Evolutionary conservation across 2,888 invertebrate species (phyloP), one percentile per base, ranked within the genome.

Genomic region (Dynastes maya): DNA sequence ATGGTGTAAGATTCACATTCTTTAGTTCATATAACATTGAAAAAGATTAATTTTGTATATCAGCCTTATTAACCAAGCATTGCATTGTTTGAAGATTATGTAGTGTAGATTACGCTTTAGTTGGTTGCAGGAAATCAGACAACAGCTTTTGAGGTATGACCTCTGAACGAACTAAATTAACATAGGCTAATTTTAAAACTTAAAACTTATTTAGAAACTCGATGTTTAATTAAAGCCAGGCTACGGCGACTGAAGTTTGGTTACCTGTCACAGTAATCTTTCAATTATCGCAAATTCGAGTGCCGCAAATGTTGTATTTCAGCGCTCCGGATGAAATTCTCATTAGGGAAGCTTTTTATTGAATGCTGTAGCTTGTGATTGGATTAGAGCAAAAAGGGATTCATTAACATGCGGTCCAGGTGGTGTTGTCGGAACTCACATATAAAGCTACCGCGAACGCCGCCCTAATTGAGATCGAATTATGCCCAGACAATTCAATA

Each of bases 361-460:
- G 67, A 22, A 68, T 45, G 49, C 40, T 3, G 72, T 61, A 61
- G 22, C 16, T 72, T 40, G 58, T 72, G 9, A 72, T 72, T 61
- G 58, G 27, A 72, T 72, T 72, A 58, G 27, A 45, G 45, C 61
- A 61, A 72, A 58, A 72, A 58, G 40, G 37, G 61, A 40, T 72
- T 72, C 72, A 72, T 72, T 72, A 72, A 72, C 72, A 61, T 72
- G 72, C 58, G 58, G 40, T 53, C 61, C 72, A 72, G 58, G 72
- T 72, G 72, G 72, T 40, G 58, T 45, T 58, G 40, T 40, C 67
- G 40, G 40, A 72, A 61, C 72, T 40, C 61, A 22, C 72, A 61
- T 72, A 58, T 72, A 72, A 37, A 58, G 72, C 72, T 13, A 72
- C 72, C 72, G 49, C 68, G 49, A 68, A 13, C 27, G 29, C 22